Base-by-base conservation (phyloP, 2,888 invertebrate genomes). In the Zaprionus bogoriensis region DNA sequence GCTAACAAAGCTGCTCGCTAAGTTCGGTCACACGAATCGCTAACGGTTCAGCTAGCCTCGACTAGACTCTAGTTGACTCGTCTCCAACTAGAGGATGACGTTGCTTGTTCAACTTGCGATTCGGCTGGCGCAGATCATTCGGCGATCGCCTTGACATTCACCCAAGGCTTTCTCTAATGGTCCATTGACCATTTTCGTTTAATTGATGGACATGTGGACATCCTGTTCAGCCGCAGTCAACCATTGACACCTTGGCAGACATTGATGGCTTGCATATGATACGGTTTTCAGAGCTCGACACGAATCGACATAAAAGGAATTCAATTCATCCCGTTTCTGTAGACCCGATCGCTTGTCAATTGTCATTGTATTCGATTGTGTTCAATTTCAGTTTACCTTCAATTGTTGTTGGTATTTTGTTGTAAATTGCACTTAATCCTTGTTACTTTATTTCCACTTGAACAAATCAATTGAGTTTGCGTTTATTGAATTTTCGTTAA, bases 151-250 rank as follows among this genome's bases (percentile, higher is more conserved):
- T 74, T 70, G 73, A 69, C 80, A 85, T 85, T 85, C 66, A 82
- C 58, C 64, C 69, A 72, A 77, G 72, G 86, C 81, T 81, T 81
- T 81, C 81, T 81, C 85, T 72, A 83, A 77, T 82, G 67, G 67
- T 71, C 77, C 59, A 79, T 79, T 85, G 81, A 79, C 85, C 83
- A 82, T 85, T 81, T 81, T 85, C 65, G 83, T 77, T 82, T 82
- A 85, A 81, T 82, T 85, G 85, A 83, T 72, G 41, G 76, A 75
- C 82, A 79, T 67, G 67, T 69, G 69, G 74, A 67, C 74, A 85
- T 82, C 86, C 86, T 85, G 83, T 64, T 82, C 59, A 64, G 51
- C 44, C 50, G 19, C 22, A 53, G 46, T 46, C 48, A 55, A 30
- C 30, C 74, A 82, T 76, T 82, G 79, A 74, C 84, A 75, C 82